Conservation (phyloP, 2,797 vertebrate species). For the Smutsia gigantea region DNA sequence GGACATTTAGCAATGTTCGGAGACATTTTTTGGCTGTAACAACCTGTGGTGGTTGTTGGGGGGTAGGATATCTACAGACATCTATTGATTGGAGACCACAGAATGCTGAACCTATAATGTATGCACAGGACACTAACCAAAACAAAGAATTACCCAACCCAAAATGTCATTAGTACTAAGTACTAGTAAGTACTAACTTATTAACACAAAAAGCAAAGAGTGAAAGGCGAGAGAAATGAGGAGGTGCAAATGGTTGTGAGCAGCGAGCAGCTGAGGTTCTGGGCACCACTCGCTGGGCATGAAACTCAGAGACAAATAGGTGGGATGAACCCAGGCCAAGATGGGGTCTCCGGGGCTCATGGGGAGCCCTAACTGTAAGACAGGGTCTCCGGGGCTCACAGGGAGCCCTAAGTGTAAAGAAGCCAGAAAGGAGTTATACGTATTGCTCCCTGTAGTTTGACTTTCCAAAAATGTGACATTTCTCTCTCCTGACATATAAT, state of each 20-base stretch:
- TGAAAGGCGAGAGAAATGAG: neutral
- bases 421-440: neutral
- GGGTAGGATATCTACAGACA: neutral
- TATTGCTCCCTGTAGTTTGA: neutral
- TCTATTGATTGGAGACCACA: neutral
- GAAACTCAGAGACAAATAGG: neutral
- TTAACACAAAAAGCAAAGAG: neutral
- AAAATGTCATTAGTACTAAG: neutral
- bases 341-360: neutral
- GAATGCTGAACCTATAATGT: neutral
- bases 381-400: neutral
- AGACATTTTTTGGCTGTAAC: neutral
- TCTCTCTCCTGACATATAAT: rapidly evolving
- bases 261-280: neutral
- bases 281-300: neutral
- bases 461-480: neutral
- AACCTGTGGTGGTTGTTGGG: neutral
- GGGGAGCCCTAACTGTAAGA: too few species aligned
- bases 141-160: neutral
- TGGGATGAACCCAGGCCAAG: neutral
- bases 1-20: neutral
- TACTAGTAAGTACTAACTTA: neutral
- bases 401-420: neutral
- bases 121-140: too few species aligned
- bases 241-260: rapidly evolving